These are phyloP conservation scores for Cotesia glomerata DNA, from an alignment of 1,140 invertebrate species.

Conservation along the genomic window DNA sequence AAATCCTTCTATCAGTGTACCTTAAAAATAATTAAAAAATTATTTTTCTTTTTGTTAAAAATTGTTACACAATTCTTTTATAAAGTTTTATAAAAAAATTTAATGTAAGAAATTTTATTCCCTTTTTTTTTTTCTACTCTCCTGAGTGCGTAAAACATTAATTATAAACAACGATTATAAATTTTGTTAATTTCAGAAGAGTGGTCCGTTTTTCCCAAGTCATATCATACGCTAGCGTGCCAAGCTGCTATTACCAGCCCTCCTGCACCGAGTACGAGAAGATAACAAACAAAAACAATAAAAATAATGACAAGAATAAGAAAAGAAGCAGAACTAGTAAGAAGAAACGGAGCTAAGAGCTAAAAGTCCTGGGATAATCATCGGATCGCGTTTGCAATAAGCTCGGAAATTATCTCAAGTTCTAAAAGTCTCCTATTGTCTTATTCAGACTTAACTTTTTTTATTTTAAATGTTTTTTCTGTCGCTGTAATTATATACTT, in stretches of 20 bases:
- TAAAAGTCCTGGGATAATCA: conserved; percentile 3
- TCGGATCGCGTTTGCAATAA: neutral
- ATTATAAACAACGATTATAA: neutral
- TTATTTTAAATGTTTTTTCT: no score
- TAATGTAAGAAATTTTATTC: no score
- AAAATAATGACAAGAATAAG: neutral
- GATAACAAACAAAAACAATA: neutral
- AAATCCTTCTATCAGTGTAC: no score
- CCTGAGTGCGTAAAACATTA: no score
- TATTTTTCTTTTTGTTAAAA: no score
- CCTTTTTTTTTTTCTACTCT: no score
- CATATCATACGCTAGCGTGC: conserved; percentile 16
- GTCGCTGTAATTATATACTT: no score
- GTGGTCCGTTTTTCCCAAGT: conserved; percentile 9
- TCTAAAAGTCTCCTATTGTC: neutral
- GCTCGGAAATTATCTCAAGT: conserved; percentile 6
- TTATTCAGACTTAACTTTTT: neutral
- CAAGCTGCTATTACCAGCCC: conserved; percentile 10
- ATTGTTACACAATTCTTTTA: no score
- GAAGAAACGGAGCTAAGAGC: neutral
- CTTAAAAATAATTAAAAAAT: no score
- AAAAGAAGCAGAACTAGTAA: neutral
- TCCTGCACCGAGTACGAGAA: no score
- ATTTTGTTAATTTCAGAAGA: neutral
- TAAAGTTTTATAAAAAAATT: no score